Evolutionary conservation across 1,140 invertebrate species (phyloP).

Genomic region (Leptinotarsa undecemlineata): DNA sequence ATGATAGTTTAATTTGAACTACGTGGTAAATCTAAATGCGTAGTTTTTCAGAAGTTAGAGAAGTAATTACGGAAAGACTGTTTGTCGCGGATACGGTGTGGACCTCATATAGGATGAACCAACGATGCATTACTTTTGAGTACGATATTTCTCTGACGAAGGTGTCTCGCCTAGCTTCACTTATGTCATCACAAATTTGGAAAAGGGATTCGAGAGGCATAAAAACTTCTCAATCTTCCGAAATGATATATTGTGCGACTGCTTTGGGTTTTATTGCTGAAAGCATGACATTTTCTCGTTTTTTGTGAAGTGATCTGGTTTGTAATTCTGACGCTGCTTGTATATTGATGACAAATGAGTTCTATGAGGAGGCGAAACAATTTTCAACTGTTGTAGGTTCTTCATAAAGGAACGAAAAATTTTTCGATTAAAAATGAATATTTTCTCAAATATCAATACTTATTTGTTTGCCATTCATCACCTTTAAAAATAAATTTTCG

Average conservation of each 20-base stretch:
- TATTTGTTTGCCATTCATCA: too few species aligned
- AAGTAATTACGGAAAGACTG: background rate
- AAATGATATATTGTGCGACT: constrained; percentile 9
- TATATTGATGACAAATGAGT: background rate
- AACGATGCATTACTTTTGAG: background rate
- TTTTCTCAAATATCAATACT: too few species aligned
- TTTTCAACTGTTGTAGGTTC: background rate
- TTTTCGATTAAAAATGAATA: too few species aligned
- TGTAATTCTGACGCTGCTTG: background rate
- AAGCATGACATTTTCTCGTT: background rate
- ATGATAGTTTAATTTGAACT: background rate
- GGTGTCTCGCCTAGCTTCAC: constrained; percentile 15
- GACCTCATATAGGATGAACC: background rate
- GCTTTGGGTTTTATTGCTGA: constrained; percentile 17
- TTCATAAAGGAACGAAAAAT: too few species aligned
- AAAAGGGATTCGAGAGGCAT: constrained; percentile 12
- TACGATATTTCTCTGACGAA: background rate
- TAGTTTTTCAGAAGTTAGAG: background rate
- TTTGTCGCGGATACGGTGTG: too few species aligned
- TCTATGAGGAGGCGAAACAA: background rate
- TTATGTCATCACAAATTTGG: constrained; percentile 17
- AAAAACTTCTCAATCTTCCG: constrained; percentile 14
- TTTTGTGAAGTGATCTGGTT: constrained; percentile 2
- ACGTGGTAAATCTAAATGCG: background rate
- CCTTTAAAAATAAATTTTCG: too few species aligned